phyloP scores from a whole-genome alignment of 2,113 vertebrate genomes.

The Sylvietta virens region DNA sequence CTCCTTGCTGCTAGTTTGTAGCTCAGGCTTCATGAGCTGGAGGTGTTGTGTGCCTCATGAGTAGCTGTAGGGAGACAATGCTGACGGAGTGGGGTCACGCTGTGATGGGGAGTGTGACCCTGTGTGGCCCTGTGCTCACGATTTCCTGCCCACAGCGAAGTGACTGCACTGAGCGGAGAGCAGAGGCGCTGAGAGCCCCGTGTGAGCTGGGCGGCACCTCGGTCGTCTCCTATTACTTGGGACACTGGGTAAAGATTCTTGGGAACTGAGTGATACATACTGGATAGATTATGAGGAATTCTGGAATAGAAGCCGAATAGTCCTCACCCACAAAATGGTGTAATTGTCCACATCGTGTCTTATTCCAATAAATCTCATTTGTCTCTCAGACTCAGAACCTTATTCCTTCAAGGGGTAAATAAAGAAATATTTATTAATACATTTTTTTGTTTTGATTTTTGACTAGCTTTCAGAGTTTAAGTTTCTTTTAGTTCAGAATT shows the following conservation, averaged over 20 bases:
- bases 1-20: not conserved
- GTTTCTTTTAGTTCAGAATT: not conserved
- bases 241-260: not conserved
- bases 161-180: accelerated
- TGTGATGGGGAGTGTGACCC: not conserved
- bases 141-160: not conserved
- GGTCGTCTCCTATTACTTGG: not conserved
- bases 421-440: not conserved
- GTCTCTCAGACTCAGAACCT: not conserved
- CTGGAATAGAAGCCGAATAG: not conserved
- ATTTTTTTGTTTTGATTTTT: not conserved
- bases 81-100: not conserved
- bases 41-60: not conserved
- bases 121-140: accelerated
- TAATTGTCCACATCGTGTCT: not conserved
- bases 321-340: not conserved
- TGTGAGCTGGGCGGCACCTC: accelerated
- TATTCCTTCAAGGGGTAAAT: not conserved
- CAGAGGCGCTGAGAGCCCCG: not conserved
- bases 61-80: not conserved
- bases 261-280: not conserved
- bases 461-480: not conserved
- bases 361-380: not conserved
- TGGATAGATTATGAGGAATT: not conserved
- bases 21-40: not conserved